Evolutionary conservation across 2,113 vertebrate species (phyloP).

Genomic region (Oncorhynchus kisutch): DNA sequence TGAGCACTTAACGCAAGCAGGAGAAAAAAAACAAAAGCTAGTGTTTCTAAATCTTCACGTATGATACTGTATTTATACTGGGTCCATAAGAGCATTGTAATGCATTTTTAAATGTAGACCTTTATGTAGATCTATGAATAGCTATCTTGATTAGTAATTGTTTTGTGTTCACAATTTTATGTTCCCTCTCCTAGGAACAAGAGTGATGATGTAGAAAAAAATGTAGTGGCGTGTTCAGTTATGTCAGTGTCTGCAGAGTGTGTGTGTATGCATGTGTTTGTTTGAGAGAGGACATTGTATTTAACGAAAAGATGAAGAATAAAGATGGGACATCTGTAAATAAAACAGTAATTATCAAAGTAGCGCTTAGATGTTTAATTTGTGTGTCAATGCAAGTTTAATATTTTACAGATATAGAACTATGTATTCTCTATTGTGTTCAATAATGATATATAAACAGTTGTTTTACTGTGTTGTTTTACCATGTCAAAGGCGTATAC

Average conservation of each 20-base stretch:
- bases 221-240: not conserved
- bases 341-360: slow-evolving; percentile 71
- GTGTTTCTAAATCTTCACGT: slow-evolving; percentile 24
- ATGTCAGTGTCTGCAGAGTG: not conserved
- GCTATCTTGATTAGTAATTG: slow-evolving; percentile 59
- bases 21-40: slow-evolving; percentile 15
- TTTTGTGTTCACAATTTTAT: slow-evolving; percentile 70
- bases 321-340: slow-evolving; percentile 69
- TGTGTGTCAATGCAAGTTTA: slow-evolving; percentile 68
- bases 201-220: slow-evolving; percentile 70
- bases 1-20: slow-evolving; percentile 22
- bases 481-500: slow-evolving; percentile 82
- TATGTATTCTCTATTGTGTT: slow-evolving; percentile 71
- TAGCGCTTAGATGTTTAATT: slow-evolving; percentile 78
- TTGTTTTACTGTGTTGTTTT: slow-evolving; percentile 68
- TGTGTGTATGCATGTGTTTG: slow-evolving; percentile 45
- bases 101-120: slow-evolving; percentile 72
- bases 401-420: slow-evolving; percentile 54
- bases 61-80: slow-evolving; percentile 35
- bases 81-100: slow-evolving; percentile 69
- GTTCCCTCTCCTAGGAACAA: slow-evolving; percentile 49
- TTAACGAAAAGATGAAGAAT: slow-evolving; percentile 21
- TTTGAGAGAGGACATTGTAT: slow-evolving; percentile 9
- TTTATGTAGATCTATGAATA: slow-evolving; percentile 32
- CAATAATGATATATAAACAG: slow-evolving; percentile 67